phyloP scores from a whole-genome alignment of 2,797 vertebrate species.

The Aphelocoma californica region DNA sequence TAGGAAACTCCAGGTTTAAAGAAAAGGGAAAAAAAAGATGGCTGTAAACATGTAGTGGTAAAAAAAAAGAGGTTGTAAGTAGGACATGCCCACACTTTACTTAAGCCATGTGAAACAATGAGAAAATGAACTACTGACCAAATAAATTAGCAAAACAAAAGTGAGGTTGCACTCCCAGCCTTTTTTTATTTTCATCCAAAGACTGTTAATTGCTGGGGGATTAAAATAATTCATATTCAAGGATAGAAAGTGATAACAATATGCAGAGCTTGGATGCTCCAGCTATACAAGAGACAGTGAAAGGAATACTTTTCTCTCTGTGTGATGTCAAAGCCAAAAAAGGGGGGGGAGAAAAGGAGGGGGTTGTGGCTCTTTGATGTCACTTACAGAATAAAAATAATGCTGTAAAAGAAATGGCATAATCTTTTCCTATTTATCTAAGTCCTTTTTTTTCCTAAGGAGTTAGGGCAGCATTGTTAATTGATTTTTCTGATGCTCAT shows the following conservation, averaged over 20 bases:
- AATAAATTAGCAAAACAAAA: slow-evolving; percentile 50
- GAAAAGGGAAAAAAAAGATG: not conserved
- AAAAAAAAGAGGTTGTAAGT: not conserved
- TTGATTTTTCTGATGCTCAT: slow-evolving; percentile 66
- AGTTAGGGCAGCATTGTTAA: slow-evolving; percentile 66
- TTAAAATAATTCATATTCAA: slow-evolving; percentile 62
- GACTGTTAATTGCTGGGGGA: slow-evolving; percentile 54
- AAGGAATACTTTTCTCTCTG: slow-evolving; percentile 51
- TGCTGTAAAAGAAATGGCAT: slow-evolving; percentile 17
- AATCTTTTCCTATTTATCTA: slow-evolving; percentile 61
- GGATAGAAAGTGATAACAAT: slow-evolving; percentile 20
- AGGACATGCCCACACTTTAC: not conserved
- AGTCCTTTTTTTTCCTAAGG: slow-evolving; percentile 23
- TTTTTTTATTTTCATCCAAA: slow-evolving; percentile 26
- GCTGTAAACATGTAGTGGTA: not conserved
- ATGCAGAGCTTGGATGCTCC: not conserved
- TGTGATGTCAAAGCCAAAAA: slow-evolving; percentile 40
- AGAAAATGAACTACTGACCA: slow-evolving; percentile 31
- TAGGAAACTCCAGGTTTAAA: slow-evolving; percentile 19
- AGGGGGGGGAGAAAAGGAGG: accelerated
- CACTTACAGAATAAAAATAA: slow-evolving; percentile 48
- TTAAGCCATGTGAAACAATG: slow-evolving; percentile 20
- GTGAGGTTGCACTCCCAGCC: slow-evolving; percentile 31
- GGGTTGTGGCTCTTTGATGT: slow-evolving; percentile 40
- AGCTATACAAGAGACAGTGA: slow-evolving; percentile 14